Base-by-base conservation (phyloP, 1,140 invertebrate genomes). In the Aleiodes sp. region DNA sequence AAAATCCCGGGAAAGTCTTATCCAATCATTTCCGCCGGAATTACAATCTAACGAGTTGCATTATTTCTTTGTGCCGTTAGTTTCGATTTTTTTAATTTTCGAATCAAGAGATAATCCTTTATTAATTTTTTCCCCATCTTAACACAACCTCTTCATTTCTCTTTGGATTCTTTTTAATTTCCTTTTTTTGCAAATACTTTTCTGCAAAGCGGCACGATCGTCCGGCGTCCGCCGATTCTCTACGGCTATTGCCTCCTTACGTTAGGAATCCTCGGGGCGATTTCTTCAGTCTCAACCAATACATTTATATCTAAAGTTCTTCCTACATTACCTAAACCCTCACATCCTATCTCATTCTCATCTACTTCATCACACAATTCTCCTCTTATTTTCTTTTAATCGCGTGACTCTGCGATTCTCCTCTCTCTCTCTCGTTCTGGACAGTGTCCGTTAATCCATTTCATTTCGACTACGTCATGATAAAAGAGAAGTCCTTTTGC, bases 351-450 rank as follows among this genome's bases (percentile, higher is more conserved):
- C 24, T 64, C 16, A 43, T 43, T 66, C 19, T 24, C 29, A 33
- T 19, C 33, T 24, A 29, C 52, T n/a, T 28, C 16, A n/a, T 66
- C 46, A 28, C 21, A 26, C 16, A 10, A 24, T 62, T 29, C 26
- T 35, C 33, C 33, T 66, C 29, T 43, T 16, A 12, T 43, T 59
- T 59, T 59, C n/a, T 12, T 59, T 59, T 64, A 43, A 67, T 67
- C 65, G 65, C 65, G 65, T 67, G 65, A 67, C 65, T 67, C 29
- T n/a, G 52, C 65, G 21, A 67, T 67, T 67, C 31, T 39, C 7
- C n/a, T n/a, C n/a, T n/a, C n/a, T n/a, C n/a, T n/a, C n/a, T n/a
- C n/a, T n/a, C n/a, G n/a, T n/a, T n/a, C 56, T 3, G 46, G 46
- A 52, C 33, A 43, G 14, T 26, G 56, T 60, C 56, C 56, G 33